Conservation (phyloP, 30 jellyfish, hydroid and myxozoan species). For the Hydra vulgaris region DNA sequence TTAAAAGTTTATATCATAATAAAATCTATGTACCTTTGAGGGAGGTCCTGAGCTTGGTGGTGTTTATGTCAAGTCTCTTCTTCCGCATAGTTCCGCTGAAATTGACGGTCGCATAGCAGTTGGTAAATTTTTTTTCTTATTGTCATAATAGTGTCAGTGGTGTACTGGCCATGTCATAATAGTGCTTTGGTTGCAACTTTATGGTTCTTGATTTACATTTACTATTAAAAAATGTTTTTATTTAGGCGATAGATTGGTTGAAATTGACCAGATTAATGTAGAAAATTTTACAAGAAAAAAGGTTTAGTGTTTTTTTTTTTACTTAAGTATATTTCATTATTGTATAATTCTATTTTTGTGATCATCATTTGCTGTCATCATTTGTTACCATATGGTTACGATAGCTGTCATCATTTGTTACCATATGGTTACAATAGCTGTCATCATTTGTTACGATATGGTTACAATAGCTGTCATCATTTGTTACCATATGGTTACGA, state of each 20-base stretch:
- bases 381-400: too few relatives aligned
- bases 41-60: conserved; percentile 99
- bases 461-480: too few relatives aligned
- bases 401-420: too few relatives aligned
- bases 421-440: too few relatives aligned
- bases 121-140: conserved; percentile 26
- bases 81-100: conserved; percentile 88
- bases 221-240: background rate
- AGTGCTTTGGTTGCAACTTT: too few relatives aligned
- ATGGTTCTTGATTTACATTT: background rate
- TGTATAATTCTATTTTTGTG: too few relatives aligned
- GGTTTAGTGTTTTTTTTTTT: conserved; percentile 21
- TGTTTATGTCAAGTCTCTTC: conserved; percentile 67
- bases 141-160: too few relatives aligned
- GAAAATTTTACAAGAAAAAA: conserved; percentile 69
- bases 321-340: too few relatives aligned
- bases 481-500: too few relatives aligned
- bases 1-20: background rate
- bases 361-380: too few relatives aligned
- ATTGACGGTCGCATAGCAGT: conserved; percentile 81
- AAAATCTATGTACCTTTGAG: conserved; percentile 10
- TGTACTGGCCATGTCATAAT: too few relatives aligned
- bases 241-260: conserved; percentile 81
- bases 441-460: too few relatives aligned
- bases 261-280: conserved; percentile 49